Evolutionary conservation across 2,113 vertebrate genomes (phyloP).

Genomic region (Thamnaconus septentrionalis): DNA sequence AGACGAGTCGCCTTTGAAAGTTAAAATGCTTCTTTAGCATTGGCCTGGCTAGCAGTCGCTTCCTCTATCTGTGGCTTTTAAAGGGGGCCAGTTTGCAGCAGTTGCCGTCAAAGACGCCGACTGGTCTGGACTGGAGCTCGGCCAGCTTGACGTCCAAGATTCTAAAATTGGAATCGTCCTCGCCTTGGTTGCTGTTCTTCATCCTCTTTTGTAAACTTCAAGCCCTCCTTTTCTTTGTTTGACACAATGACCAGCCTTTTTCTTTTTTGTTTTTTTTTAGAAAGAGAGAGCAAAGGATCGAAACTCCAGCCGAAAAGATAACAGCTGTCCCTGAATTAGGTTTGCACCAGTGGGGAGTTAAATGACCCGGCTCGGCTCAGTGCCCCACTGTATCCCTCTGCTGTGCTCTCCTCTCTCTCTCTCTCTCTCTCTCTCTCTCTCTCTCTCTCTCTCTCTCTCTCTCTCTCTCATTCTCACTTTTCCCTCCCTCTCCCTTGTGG

Average conservation of each 20-base stretch:
- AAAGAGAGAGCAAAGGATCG: not conserved
- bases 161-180: no score
- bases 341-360: slow-evolving; percentile 33
- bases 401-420: slow-evolving; percentile 42
- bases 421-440: slow-evolving; percentile 20
- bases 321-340: slow-evolving; percentile 13
- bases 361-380: slow-evolving; percentile 43
- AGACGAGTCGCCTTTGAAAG: no score
- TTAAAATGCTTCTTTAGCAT: no score
- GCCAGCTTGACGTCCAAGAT: no score
- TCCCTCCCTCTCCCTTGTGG: slow-evolving; percentile 36
- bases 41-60: no score
- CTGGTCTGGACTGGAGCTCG: no score
- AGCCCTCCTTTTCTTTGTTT: slow-evolving; percentile 11
- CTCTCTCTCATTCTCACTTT: slow-evolving; percentile 33
- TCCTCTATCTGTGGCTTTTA: no score
- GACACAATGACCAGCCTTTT: slow-evolving; percentile 21
- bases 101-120: no score
- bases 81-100: no score
- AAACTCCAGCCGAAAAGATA: slow-evolving; percentile 33
- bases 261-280: slow-evolving; percentile 9
- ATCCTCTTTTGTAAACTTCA: slow-evolving; percentile 2
- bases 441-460: slow-evolving; percentile 22
- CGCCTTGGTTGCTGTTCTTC: not conserved
- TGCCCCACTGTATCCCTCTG: slow-evolving; percentile 48